phyloP scores from a whole-genome alignment of 2,888 invertebrate genomes.

The Parasteatoda lunata region DNA sequence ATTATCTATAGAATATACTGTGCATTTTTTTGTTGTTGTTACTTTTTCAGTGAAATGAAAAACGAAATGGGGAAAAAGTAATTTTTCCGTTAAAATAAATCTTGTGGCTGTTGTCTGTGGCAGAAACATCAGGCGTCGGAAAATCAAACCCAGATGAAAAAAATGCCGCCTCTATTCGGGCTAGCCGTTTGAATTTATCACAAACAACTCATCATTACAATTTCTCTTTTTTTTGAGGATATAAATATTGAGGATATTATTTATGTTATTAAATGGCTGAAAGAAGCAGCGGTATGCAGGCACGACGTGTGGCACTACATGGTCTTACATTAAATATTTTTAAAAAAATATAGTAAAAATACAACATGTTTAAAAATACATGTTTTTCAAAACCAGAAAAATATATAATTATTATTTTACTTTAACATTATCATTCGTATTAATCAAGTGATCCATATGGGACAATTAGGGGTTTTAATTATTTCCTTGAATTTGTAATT shows the following conservation, averaged over 20 bases:
- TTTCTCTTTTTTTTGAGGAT: neutral
- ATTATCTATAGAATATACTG: no score
- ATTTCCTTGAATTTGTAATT: no score
- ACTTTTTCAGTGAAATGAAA: neutral
- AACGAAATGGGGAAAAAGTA: neutral
- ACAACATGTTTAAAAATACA: no score
- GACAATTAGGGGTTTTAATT: no score
- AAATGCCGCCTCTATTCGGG: conserved; percentile 40
- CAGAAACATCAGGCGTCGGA: conserved; percentile 18
- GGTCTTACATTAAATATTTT: no score
- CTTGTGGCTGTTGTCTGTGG: conserved; percentile 18
- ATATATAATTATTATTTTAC: no score
- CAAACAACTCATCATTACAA: conserved; percentile 31
- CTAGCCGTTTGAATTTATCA: conserved; percentile 38
- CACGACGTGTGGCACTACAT: no score
- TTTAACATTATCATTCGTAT: no score
- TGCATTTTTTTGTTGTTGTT: no score
- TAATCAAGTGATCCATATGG: no score
- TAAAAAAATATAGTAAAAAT: no score
- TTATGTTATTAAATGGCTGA: conserved; percentile 2
- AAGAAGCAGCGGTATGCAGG: conserved; percentile 12
- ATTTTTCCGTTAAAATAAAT: conserved; percentile 50
- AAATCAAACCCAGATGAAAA: conserved; percentile 21
- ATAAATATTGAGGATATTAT: conserved; percentile 30
- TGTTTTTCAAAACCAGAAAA: no score